These are phyloP conservation scores for Melinopterus prodromus DNA, from an alignment of 2,888 invertebrate genomes.

Conservation along the genomic window DNA sequence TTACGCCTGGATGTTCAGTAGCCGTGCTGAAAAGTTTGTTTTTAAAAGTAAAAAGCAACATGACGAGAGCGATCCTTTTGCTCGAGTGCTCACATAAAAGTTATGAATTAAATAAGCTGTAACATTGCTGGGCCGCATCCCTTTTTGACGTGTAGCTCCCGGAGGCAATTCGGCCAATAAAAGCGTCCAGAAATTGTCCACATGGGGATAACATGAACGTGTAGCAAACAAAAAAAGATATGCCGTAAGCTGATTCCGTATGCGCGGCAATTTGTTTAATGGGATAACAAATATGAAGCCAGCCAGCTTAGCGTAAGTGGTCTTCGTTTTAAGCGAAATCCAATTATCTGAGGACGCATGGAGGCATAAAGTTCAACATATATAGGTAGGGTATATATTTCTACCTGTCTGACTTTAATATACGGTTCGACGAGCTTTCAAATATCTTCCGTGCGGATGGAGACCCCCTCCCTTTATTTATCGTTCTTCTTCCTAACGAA, in stretches of 20 bases:
- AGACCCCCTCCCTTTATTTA: neutral
- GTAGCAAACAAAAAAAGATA: neutral
- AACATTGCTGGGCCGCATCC: neutral
- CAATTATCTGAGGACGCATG: neutral
- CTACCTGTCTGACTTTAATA: neutral
- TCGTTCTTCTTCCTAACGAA: neutral
- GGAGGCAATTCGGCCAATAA: neutral
- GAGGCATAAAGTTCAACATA: neutral
- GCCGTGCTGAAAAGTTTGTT: neutral
- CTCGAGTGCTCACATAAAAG: neutral
- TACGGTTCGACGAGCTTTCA: neutral
- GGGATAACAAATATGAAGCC: neutral
- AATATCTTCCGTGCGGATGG: neutral
- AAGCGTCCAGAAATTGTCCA: neutral
- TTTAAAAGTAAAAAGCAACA: neutral
- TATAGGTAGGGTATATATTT: neutral
- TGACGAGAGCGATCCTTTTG: neutral
- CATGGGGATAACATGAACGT: neutral
- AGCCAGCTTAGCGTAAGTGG: neutral
- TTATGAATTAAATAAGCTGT: neutral
- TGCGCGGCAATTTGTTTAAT: neutral
- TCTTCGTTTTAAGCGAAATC: constrained; percentile 4
- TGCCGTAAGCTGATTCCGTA: neutral
- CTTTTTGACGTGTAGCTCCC: neutral
- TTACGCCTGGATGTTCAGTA: neutral